Conservation (phyloP, 2,113 vertebrate genomes). For the Oreochromis tanganicae region DNA sequence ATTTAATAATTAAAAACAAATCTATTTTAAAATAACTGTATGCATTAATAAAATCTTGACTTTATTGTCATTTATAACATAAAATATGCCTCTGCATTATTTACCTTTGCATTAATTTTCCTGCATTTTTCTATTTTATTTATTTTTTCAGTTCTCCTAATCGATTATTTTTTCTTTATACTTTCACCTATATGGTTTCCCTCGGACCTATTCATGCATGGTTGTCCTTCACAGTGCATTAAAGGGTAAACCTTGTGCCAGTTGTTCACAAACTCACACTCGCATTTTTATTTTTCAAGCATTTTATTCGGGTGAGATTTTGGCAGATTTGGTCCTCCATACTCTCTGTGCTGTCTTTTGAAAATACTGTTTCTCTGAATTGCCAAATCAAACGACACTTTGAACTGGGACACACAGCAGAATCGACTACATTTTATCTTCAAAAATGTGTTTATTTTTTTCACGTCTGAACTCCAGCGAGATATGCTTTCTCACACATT, state of each 20-base stretch:
- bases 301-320: background rate
- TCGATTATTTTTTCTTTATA: background rate
- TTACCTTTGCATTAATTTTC: background rate
- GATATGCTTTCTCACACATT: background rate
- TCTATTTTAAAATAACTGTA: background rate
- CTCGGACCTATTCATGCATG: background rate
- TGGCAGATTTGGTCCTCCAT: background rate
- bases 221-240: background rate
- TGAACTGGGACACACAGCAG: slow-evolving; percentile 1
- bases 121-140: background rate
- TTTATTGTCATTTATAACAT: background rate
- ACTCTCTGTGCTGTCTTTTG: background rate
- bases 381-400: slow-evolving; percentile 25
- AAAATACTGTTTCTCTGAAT: background rate
- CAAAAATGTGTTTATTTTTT: background rate
- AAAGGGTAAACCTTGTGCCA: background rate
- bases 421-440: slow-evolving; percentile 4
- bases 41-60: background rate
- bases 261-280: background rate
- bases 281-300: background rate
- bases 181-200: background rate
- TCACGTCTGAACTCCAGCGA: background rate
- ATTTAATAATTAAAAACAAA: background rate
- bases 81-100: background rate
- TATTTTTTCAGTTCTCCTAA: background rate